phyloP scores from a whole-genome alignment of 2,888 invertebrate genomes.

The Phorcus lineatus region DNA sequence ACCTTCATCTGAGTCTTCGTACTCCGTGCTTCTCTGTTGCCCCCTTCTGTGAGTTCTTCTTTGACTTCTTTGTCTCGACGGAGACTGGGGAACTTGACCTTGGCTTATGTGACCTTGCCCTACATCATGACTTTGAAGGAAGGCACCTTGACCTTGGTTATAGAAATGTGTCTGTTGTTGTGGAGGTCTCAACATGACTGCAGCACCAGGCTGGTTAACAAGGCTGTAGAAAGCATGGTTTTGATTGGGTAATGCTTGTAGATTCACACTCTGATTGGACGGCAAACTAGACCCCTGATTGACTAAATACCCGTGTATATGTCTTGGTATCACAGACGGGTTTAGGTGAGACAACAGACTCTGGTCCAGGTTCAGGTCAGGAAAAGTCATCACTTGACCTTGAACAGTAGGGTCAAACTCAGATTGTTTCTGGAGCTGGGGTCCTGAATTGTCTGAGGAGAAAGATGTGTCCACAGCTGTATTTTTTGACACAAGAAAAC shows the following conservation, averaged over 20 bases:
- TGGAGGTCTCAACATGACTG: slow-evolving; percentile 55
- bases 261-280: neutral
- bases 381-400: neutral
- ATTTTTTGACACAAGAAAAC: neutral
- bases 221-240: neutral
- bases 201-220: slow-evolving; percentile 18
- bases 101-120: neutral
- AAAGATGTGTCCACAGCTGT: neutral
- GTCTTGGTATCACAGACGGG: neutral
- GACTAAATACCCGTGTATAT: slow-evolving; percentile 3
- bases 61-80: slow-evolving; percentile 24
- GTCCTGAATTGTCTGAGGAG: neutral
- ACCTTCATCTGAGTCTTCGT: slow-evolving; percentile 1
- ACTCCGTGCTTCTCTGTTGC: neutral
- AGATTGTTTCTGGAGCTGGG: neutral
- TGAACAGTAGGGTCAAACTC: neutral
- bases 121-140: no score
- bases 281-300: neutral
- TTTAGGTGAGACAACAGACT: neutral
- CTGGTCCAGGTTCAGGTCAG: neutral
- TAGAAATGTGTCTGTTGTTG: slow-evolving; percentile 51
- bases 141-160: slow-evolving; percentile 4
- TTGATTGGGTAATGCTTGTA: slow-evolving; percentile 17
- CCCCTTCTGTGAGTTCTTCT: neutral
- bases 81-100: slow-evolving; percentile 13